Conservation (phyloP, 2,888 invertebrate species). For the Patella depressa region DNA sequence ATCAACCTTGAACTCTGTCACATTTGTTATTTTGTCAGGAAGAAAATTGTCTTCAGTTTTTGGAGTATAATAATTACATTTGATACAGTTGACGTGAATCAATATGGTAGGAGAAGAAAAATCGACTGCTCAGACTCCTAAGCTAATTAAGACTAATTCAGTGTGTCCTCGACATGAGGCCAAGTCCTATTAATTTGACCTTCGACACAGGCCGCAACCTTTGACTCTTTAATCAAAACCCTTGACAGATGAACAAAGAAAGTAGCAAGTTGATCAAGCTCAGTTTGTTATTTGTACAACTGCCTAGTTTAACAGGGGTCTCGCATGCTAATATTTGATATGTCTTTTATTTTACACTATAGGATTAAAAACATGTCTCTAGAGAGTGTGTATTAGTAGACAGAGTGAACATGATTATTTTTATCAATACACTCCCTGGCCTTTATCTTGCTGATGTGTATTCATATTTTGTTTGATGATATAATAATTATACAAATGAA, state of each 20-base stretch:
- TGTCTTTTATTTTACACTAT: neutral
- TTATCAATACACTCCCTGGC: too few species aligned
- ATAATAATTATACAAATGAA: too few species aligned
- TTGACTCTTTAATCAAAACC: constrained; percentile 16
- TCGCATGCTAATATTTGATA: constrained; percentile 7
- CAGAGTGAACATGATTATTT: too few species aligned
- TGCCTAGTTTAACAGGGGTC: constrained; percentile 2
- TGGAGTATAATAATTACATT: neutral
- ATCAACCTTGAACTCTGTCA: too few species aligned
- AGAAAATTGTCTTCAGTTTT: too few species aligned
- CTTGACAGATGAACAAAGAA: constrained; percentile 9
- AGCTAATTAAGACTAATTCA: constrained; percentile 12
- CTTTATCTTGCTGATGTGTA: too few species aligned
- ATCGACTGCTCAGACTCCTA: constrained; percentile 9
- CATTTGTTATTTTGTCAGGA: too few species aligned
- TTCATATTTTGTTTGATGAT: too few species aligned
- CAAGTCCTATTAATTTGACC: constrained; percentile 19
- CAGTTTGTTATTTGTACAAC: constrained; percentile 5
- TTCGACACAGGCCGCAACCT: constrained; percentile 13
- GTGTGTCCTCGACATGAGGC: constrained; percentile 9
- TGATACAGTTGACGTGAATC: constrained; percentile 9
- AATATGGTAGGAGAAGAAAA: neutral
- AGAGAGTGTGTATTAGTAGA: too few species aligned
- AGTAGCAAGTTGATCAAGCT: constrained; percentile 9
- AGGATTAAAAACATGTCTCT: too few species aligned